Evolutionary conservation across 1,140 invertebrate species (phyloP), one percentile per base, ranked within the genome.

Genomic region (Papilio dardanus): DNA sequence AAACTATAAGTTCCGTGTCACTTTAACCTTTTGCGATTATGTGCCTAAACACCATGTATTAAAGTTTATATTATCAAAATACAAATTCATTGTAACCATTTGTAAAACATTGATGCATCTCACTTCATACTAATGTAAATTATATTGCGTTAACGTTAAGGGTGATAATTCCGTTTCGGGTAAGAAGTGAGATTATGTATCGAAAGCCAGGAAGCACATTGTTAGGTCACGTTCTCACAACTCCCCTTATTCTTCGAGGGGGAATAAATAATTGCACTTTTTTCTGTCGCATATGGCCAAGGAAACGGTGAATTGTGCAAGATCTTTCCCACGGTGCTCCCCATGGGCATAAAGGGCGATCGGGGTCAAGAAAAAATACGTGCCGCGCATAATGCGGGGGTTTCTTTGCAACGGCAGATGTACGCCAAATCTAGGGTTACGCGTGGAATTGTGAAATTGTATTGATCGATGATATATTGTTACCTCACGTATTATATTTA

Each of bases 181-280:
- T 69, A 16, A 76, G 65, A 68, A 73, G 79, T 78, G 77, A 84
- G 80, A 86, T 83, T 86, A 83, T 86, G 88, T 88, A 89, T 89
- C 89, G 88, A 88, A 91, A 93, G 89, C 88, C 87, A 91, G 91
- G 91, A 93, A 93, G 90, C 90, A 85, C 86, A 91, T 93, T 93
- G 91, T 93, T 91, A 88, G 91, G 91, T 93, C 91, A 93, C 91
- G 91, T 93, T 92, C 91, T 88, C 91, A 92, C 91, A 91, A 87
- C 88, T 92, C 91, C 90, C 90, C 90, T 90, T 91, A 73, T 93
- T 92, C 88, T 92, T 90, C 83, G 86, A 89, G 88, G 89, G 91
- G 89, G 89, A 91, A 92, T 91, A 92, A 92, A 92, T 92, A 92
- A 93, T 93, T 93, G 91, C 88, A 92, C 88, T 93, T 93, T 93